Conservation (phyloP, 2,113 vertebrate species). For the zebrafish (Danio rerio) region GRCz12tu NC_133182.1:25115501-25116000, state of each 20-base stretch:
- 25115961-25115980: slow-evolving; percentile 82
- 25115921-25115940: slow-evolving; percentile 73
- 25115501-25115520: slow-evolving; percentile 73
- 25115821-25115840: slow-evolving; percentile 83
- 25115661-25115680: slow-evolving; percentile 79
- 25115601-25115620: slow-evolving; percentile 77
- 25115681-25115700: slow-evolving; percentile 74
- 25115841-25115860: slow-evolving; percentile 81
- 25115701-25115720: slow-evolving; percentile 74
- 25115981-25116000: slow-evolving; percentile 67
- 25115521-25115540: slow-evolving; percentile 76
- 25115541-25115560: slow-evolving; percentile 76
- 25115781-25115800: slow-evolving; percentile 65
- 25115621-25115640: slow-evolving; percentile 72
- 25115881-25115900: slow-evolving; percentile 74
- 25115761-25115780: slow-evolving; percentile 71
- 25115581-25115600: slow-evolving; percentile 83
- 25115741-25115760: slow-evolving; percentile 72
- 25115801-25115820: slow-evolving; percentile 80
- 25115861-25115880: slow-evolving; percentile 71
- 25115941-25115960: slow-evolving; percentile 73
- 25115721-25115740: slow-evolving; percentile 83
- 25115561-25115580: slow-evolving; percentile 80
- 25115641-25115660: slow-evolving; percentile 82
- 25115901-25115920: slow-evolving; percentile 73